A percentile compares a stretch with the other conserved stretches of the same genome.
phyloP scores from a whole-genome alignment of 2,113 vertebrate genomes.

The Coptodon rendalli region DNA sequence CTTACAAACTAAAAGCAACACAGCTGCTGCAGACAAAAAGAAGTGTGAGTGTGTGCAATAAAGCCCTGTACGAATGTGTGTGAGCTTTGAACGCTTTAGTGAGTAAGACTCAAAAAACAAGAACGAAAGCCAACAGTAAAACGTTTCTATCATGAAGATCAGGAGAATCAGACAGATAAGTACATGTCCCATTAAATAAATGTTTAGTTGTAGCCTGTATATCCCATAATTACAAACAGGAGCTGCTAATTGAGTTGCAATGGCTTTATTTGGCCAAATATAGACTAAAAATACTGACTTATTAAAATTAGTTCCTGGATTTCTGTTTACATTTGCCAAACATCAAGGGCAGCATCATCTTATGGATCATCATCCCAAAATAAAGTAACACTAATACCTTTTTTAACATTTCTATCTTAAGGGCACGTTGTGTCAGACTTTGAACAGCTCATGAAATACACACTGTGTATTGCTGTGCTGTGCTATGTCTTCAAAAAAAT shows the following conservation, averaged over 20 bases:
- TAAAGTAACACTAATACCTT: background rate
- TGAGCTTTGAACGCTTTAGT: background rate
- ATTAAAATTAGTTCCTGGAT: background rate
- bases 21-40: background rate
- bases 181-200: background rate
- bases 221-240: background rate
- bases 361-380: background rate
- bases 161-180: background rate
- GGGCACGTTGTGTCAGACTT: background rate
- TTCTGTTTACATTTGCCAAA: background rate
- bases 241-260: background rate
- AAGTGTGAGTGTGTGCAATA: background rate
- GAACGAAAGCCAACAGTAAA: background rate
- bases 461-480: background rate
- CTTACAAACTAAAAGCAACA: background rate
- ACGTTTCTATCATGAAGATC: background rate
- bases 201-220: background rate
- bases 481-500: background rate
- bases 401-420: background rate
- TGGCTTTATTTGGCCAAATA: background rate
- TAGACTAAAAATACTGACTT: background rate
- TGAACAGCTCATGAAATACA: background rate
- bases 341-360: background rate
- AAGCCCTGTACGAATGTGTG: background rate
- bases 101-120: background rate